phyloP scores from a whole-genome alignment of 2,888 invertebrate species.

The Polia nebulosa region DNA sequence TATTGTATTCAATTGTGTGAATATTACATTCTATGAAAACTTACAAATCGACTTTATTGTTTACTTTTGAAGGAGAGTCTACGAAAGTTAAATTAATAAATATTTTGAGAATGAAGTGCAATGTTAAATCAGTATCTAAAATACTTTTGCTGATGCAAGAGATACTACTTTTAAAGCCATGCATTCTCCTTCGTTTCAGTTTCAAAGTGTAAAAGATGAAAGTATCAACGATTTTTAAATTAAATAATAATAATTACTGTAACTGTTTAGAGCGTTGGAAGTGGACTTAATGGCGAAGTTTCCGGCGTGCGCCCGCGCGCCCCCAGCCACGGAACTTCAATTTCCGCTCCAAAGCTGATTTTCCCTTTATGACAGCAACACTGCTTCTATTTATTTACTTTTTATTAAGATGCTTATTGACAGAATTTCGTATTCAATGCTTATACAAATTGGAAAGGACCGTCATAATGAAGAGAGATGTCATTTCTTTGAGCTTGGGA shows the following conservation, averaged over 20 bases:
- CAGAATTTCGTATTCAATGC: constrained; percentile 61
- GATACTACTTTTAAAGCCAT: not conserved
- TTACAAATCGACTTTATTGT: not conserved
- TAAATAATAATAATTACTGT: constrained; percentile 76
- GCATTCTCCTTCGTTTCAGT: not conserved
- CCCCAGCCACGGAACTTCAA: constrained; percentile 85
- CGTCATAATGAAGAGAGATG: constrained; percentile 39
- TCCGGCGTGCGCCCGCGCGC: constrained; percentile 83
- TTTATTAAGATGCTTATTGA: constrained; percentile 72
- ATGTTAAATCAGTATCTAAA: too few relatives aligned
- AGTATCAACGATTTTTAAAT: constrained; percentile 64
- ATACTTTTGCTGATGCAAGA: not conserved
- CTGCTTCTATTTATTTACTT: constrained; percentile 72
- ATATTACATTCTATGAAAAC: not conserved
- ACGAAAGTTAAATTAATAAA: not conserved
- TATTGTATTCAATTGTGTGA: constrained; percentile 3
- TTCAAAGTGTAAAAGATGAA: constrained; percentile 14
- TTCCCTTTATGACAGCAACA: constrained; percentile 80
- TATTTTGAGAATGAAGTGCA: too few relatives aligned
- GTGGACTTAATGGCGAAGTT: constrained; percentile 79
- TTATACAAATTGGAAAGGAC: constrained; percentile 40
- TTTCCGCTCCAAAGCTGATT: constrained; percentile 86
- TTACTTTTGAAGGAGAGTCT: not conserved
- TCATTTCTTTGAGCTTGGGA: constrained; percentile 30
- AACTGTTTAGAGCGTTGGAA: constrained; percentile 73